phyloP scores from a whole-genome alignment of 2,113 vertebrate species.

The Vanacampus margaritifer region DNA sequence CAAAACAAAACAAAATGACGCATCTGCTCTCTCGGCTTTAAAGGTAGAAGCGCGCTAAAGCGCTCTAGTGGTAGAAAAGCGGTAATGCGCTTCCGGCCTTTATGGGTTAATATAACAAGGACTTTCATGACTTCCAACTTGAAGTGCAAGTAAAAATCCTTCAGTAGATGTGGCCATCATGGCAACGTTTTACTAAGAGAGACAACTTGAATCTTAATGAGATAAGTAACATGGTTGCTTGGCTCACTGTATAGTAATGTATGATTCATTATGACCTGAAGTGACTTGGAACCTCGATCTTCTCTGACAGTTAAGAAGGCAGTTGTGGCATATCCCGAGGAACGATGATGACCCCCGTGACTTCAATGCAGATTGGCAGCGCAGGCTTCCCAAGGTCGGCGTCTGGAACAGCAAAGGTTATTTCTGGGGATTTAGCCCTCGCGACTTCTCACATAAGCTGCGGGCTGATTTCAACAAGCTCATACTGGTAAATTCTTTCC shows the following conservation, averaged over 20 bases:
- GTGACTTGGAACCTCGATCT: conserved; percentile 58
- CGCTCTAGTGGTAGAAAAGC: no score
- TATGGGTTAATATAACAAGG: neutral
- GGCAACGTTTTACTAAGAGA: neutral
- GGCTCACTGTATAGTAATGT: conserved; percentile 55
- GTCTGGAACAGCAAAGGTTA: conserved; percentile 52
- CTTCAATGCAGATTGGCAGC: conserved; percentile 50
- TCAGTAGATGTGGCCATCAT: conserved; percentile 6
- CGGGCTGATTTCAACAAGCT: conserved; percentile 48
- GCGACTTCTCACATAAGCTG: conserved; percentile 44
- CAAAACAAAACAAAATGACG: no score
- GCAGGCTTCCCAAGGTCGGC: conserved; percentile 56
- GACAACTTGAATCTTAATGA: conserved; percentile 44
- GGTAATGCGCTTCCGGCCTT: no score
- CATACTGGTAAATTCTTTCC: conserved; percentile 47
- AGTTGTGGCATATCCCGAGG: conserved; percentile 48
- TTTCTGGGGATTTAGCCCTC: conserved; percentile 43
- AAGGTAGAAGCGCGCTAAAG: no score
- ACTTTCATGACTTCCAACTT: neutral
- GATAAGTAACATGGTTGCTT: conserved; percentile 26
- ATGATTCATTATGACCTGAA: conserved; percentile 59
- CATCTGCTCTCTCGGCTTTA: no score
- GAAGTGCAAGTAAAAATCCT: conserved; percentile 3
- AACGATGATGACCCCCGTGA: conserved; percentile 40
- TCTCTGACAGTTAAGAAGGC: conserved; percentile 59